Evolutionary conservation across 2,797 vertebrate genomes (phyloP), one percentile per base, ranked within the genome.

Genomic region (Acrossocheilus wenchowensis): DNA sequence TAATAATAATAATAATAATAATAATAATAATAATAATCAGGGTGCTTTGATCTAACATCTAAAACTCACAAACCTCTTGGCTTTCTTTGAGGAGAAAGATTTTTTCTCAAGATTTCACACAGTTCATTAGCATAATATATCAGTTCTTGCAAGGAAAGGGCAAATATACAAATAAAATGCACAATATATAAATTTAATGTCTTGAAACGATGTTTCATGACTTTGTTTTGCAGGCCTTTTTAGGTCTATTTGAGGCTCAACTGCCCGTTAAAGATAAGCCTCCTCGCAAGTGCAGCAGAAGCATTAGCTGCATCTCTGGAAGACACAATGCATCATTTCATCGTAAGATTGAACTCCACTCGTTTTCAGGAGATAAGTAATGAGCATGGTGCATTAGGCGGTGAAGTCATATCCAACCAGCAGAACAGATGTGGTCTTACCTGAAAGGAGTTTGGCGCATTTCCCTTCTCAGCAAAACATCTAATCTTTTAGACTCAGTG

Each of bases 161-260:
- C 41, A 68, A 83, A 73, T 83, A 62, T 23, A 64, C 21, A 17
- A n/a, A 64, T n/a, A 68, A 41, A 66, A 68, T 19, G 26, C n/a
- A 39, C 26, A 52, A 21, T 26, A 77, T 21, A 78, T 84, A 30
- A 54, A 78, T 23, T 5, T 78, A 84, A 68, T 84, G 60, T 50
- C 21, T 6, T 50, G 23, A 62, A 68, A 68, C 77, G 50, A 21
- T 9, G 30, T 84, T 66, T 39, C 3, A 7, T 19, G 5, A 62
- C 14, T 68, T 78, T 68, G 73, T 78, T 48, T 78, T 43, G 74
- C 34, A 69, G 62, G 23, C 23, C 15, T 84, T 36, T 62, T 5
- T 77, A 41, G 83, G 73, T 78, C 83, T 43, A 54, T 84, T 78
- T 78, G 83, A 84, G 30, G 52, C 23, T 45, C 73, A 78, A 84